Conservation (phyloP, 2,113 vertebrate species). For the Cyanistes caeruleus region DNA sequence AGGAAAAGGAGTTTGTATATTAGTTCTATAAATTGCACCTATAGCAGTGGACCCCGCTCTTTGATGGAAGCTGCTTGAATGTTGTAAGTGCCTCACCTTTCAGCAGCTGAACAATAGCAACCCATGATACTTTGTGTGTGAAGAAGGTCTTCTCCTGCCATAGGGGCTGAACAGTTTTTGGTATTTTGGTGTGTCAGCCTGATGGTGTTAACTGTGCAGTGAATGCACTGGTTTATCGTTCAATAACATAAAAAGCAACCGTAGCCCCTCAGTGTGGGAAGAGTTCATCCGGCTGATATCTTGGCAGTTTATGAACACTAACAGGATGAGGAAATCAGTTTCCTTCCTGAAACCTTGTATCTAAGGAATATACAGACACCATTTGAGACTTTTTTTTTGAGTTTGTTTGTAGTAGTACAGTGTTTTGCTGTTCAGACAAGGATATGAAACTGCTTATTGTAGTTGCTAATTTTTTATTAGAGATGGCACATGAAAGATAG, state of each 20-base stretch:
- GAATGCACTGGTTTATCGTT: neutral
- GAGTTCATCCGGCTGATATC: constrained; percentile 55
- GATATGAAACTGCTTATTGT: neutral
- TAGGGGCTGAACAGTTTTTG: neutral
- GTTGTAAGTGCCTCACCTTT: neutral
- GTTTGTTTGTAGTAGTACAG: constrained; percentile 23
- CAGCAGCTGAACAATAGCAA: neutral
- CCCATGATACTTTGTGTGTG: neutral
- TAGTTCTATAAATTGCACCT: constrained; percentile 11
- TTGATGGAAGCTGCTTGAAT: neutral
- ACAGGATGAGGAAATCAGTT: constrained; percentile 80
- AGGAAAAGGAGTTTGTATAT: constrained; percentile 19
- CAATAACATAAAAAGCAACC: neutral
- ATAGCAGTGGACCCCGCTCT: neutral
- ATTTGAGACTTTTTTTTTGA: neutral
- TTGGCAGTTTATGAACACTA: constrained; percentile 43
- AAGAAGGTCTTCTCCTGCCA: neutral
- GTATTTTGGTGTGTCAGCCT: neutral
- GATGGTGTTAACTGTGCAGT: neutral
- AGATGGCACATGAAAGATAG: neutral
- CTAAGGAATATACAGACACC: constrained; percentile 62
- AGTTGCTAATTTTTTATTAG: neutral
- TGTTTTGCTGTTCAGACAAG: neutral
- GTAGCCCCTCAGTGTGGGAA: constrained; percentile 33
- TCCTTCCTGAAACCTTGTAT: constrained; percentile 81